Percentiles rank a stretch among this genome's conserved stretches.
Evolutionary conservation across 2,888 invertebrate genomes (phyloP).

Genomic region (Erebia ligea): DNA sequence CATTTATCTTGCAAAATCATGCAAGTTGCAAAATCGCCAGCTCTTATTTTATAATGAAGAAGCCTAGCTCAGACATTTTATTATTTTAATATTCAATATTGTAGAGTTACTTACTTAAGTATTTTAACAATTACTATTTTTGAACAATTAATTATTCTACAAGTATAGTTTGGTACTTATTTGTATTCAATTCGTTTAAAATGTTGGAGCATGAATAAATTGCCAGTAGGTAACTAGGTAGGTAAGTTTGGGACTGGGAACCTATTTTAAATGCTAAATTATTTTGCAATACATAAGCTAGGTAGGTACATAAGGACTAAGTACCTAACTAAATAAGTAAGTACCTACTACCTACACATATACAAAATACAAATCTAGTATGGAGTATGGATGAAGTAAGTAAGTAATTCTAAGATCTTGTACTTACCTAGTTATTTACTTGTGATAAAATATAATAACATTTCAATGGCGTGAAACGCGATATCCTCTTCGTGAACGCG

Average conservation of each 20-base stretch:
- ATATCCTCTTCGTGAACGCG: conserved; percentile 61
- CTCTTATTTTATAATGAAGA: too few relatives aligned
- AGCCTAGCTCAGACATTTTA: too few relatives aligned
- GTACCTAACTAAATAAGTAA: too few relatives aligned
- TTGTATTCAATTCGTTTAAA: conserved; percentile 5
- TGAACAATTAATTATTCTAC: background rate
- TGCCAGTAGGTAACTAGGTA: background rate
- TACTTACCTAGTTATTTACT: conserved; percentile 8
- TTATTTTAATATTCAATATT: too few relatives aligned
- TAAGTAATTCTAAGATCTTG: background rate
- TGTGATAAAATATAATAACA: conserved; percentile 34
- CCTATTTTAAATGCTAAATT: too few relatives aligned
- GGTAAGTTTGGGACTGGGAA: background rate
- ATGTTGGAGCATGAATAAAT: background rate
- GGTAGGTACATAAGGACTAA: background rate
- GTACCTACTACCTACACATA: background rate
- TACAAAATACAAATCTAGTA: too few relatives aligned
- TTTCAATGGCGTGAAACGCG: conserved; percentile 60
- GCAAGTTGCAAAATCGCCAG: too few relatives aligned
- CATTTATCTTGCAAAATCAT: too few relatives aligned
- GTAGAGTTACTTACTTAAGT: too few relatives aligned
- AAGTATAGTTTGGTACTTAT: background rate
- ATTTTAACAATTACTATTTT: too few relatives aligned
- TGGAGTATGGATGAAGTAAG: background rate
- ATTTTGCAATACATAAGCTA: background rate